phyloP scores from a whole-genome alignment of 1,140 invertebrate genomes.

The Ceratoteleas bidentatus region DNA sequence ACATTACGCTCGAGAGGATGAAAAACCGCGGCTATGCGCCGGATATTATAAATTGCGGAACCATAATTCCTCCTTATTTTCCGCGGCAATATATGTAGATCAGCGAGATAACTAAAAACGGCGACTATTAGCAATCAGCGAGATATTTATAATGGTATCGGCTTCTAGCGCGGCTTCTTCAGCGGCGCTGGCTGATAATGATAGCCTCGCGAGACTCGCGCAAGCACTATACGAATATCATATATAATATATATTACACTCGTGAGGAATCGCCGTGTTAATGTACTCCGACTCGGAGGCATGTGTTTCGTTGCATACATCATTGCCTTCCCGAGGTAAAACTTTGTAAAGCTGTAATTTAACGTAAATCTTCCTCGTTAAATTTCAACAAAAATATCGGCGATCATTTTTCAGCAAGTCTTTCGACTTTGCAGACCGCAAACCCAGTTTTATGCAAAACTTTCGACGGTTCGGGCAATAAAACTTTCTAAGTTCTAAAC shows the following conservation, averaged over 20 bases:
- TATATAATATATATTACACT: conserved; percentile 50
- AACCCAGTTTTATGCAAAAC: no score
- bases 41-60: conserved; percentile 37
- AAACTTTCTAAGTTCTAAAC: no score
- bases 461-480: no score
- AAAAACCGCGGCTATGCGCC: conserved; percentile 33
- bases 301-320: conserved; percentile 29
- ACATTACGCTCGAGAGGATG: neutral
- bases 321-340: neutral
- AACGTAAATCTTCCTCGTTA: no score
- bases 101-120: conserved; percentile 53
- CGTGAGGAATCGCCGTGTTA: conserved; percentile 65
- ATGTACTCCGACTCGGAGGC: conserved; percentile 62
- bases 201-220: conserved; percentile 42
- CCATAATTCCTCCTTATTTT: conserved; percentile 52
- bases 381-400: no score
- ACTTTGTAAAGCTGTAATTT: neutral
- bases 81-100: conserved; percentile 55
- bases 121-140: conserved; percentile 57
- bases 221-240: conserved; percentile 40
- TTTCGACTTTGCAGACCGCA: no score
- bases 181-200: conserved; percentile 48
- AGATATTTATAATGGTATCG: conserved; percentile 60
- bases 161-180: conserved; percentile 51
- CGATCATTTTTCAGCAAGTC: no score